Evolutionary conservation across 1,140 invertebrate species (phyloP), one percentile per base, ranked within the genome.

Genomic region (Pseudachorutes palmiensis): DNA sequence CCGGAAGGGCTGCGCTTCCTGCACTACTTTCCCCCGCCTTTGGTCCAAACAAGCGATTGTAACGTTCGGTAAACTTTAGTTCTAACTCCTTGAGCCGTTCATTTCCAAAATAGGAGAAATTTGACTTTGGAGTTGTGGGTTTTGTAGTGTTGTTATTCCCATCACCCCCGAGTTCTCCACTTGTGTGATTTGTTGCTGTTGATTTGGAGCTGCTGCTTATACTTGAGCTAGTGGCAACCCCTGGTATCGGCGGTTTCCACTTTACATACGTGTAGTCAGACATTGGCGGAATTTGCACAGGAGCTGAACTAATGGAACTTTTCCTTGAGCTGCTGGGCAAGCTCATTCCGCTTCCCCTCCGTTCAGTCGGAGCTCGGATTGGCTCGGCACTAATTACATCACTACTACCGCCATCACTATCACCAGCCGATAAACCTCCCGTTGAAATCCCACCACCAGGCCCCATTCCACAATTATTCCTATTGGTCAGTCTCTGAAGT

Each of bases 401-500:
- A 19, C 36, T 41, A 19, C 5, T 5, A 41, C 36, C 36, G n/a
- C n/a, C n/a, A n/a, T n/a, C n/a, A n/a, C n/a, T n/a, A n/a, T n/a
- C n/a, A n/a, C n/a, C n/a, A n/a, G n/a, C n/a, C n/a, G n/a, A n/a
- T n/a, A n/a, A n/a, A n/a, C n/a, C n/a, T n/a, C n/a, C n/a, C n/a
- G n/a, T n/a, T n/a, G n/a, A n/a, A n/a, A n/a, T n/a, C n/a, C n/a
- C n/a, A n/a, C n/a, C n/a, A n/a, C n/a, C n/a, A n/a, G n/a, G n/a
- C n/a, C n/a, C n/a, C n/a, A n/a, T n/a, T n/a, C n/a, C n/a, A n/a
- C n/a, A n/a, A n/a, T n/a, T n/a, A 61, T 67, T 68, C 36, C 68
- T 70, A 33, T 86, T 85, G 0, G 88, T 87, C 70, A 92, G 79
- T 57, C 88, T 81, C 73, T 91, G 88, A 64, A 92, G 81, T 30